These are phyloP conservation scores for Daubentonia madagascariensis DNA, from an alignment of 2,113 vertebrate genomes.

Conservation along the genomic window DNA sequence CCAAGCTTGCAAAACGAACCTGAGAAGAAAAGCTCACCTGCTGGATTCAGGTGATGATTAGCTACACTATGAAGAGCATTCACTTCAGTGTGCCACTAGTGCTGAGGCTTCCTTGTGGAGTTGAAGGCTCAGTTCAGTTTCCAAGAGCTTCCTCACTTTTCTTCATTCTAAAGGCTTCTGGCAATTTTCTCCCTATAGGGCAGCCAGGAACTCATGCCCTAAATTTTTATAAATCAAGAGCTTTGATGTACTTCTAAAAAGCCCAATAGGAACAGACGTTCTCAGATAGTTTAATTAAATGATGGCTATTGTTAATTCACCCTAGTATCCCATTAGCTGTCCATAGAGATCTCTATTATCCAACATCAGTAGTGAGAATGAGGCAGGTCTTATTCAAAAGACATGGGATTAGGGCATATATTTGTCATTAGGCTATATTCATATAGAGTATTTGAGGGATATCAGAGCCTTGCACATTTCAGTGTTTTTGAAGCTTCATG, in stretches of 20 bases:
- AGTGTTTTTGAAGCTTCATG: slow-evolving; percentile 48
- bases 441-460: background rate
- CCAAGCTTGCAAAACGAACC: background rate
- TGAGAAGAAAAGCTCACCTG: background rate
- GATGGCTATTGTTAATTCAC: slow-evolving; percentile 76
- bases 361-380: slow-evolving; percentile 68
- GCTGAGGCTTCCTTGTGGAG: background rate
- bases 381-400: slow-evolving; percentile 67
- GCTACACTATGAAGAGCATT: background rate
- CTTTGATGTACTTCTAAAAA: slow-evolving; percentile 73
- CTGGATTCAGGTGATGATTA: background rate
- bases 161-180: slow-evolving; percentile 63
- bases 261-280: slow-evolving; percentile 73
- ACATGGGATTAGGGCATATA: slow-evolving; percentile 51
- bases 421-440: slow-evolving; percentile 32
- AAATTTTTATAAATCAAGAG: slow-evolving; percentile 76
- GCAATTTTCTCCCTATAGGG: slow-evolving; percentile 60
- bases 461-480: background rate
- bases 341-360: slow-evolving; percentile 69
- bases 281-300: slow-evolving; percentile 82
- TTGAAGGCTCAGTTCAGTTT: background rate
- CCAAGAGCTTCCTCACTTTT: slow-evolving; percentile 66
- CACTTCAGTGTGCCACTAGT: background rate
- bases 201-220: slow-evolving; percentile 62
- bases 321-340: slow-evolving; percentile 74